Conservation (phyloP, 2,797 vertebrate species). For the Acomys russatus region DNA sequence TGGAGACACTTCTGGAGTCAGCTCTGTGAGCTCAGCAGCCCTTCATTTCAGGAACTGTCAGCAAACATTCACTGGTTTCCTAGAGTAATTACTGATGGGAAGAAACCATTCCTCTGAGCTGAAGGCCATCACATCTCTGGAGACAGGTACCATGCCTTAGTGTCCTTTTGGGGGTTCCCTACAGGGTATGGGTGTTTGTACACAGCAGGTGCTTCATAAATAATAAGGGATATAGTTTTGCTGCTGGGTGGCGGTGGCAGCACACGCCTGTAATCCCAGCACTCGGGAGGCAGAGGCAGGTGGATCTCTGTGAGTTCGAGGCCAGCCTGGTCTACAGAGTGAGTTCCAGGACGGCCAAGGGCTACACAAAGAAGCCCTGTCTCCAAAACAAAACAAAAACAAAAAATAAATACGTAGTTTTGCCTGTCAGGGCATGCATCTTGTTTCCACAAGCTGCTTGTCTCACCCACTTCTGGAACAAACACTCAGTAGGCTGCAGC, state of each 20-base stretch:
- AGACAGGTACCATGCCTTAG: background rate
- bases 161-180: background rate
- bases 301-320: background rate
- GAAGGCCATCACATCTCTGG: background rate
- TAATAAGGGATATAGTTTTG: background rate
- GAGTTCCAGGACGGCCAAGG: background rate
- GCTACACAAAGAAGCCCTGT: background rate
- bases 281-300: background rate
- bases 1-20: background rate
- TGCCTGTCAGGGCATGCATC: background rate
- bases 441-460: background rate
- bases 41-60: slow-evolving; percentile 10
- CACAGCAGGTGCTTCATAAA: background rate
- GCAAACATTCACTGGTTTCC: background rate
- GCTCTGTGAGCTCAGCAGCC: background rate
- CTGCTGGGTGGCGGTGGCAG: background rate
- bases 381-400: background rate
- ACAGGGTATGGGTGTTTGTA: background rate
- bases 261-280: background rate
- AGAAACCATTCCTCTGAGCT: background rate
- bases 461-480: background rate
- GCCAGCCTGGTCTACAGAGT: background rate
- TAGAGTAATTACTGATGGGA: background rate
- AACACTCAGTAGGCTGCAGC: background rate
- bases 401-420: background rate